Evolutionary conservation across 1,140 invertebrate species (phyloP).

Genomic region (Drosophila lini): DNA sequence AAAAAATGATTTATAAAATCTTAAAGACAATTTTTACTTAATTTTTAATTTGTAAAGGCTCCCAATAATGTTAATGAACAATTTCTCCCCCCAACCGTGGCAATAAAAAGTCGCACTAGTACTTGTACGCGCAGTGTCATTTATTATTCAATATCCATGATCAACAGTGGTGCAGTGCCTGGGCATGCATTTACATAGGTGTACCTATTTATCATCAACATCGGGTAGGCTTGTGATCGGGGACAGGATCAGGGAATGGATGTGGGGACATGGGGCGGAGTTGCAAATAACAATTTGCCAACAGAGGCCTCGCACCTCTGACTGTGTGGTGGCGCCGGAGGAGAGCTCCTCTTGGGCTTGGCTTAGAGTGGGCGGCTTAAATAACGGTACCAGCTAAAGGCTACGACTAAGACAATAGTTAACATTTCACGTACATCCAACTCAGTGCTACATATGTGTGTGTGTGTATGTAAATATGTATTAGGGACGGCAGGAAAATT

Average conservation of each 20-base stretch:
- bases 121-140: conserved; percentile 9
- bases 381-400: conserved; percentile 30
- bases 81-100: too few relatives aligned
- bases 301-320: neutral
- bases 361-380: conserved; percentile 20
- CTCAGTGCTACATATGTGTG: neutral
- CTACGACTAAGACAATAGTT: conserved; percentile 59
- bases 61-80: too few relatives aligned
- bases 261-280: neutral
- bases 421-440: conserved; percentile 41
- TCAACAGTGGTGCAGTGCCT: conserved; percentile 25
- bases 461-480: neutral
- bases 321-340: neutral
- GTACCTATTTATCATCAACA: conserved; percentile 17
- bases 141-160: conserved; percentile 32
- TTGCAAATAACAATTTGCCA: conserved; percentile 54
- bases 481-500: neutral
- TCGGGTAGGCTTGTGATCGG: neutral
- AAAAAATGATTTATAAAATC: too few relatives aligned
- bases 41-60: too few relatives aligned
- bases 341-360: neutral
- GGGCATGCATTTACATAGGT: conserved; percentile 2
- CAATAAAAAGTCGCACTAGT: neutral
- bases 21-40: too few relatives aligned
- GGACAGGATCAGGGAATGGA: conserved; percentile 1